Base-by-base conservation (phyloP, 2,888 invertebrate species). In the Nasonovia ribisnigri region DNA sequence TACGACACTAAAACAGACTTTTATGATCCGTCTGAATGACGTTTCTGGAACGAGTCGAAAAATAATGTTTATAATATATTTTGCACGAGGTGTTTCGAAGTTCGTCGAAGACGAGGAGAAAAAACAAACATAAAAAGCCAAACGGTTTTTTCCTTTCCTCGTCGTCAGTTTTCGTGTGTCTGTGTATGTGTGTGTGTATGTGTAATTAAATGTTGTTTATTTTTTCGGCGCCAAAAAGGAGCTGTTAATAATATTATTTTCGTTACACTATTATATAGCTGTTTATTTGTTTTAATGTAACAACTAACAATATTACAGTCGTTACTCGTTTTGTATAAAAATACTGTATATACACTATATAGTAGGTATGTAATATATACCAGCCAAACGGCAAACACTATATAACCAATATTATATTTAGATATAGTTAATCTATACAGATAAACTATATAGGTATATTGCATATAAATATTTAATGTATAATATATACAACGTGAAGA, bases 1-100 rank as follows among this genome's bases (percentile, higher is more conserved):
- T 90, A 93, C 93, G 93, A 90, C 89, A 86, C 90, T 90, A 93
- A 93, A 90, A 93, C 89, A n/a, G 90, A 93, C 93, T 93, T 93
- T 93, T 93, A 93, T 46, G 93, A 93, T 93, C 88, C 92, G 88
- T 92, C 92, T 88, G 87, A 92, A 92, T 88, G 92, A 92, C 92
- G 92, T 92, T 92, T 87, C 60, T 46, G 24, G 57, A 86, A 91
- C 54, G 46, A 67, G 46, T 26, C 89, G 48, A 84, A 90, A 90
- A 90, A 90, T 42, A 60, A 90, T 54, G 84, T 93, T 89, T 84
- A 46, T 51, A 24, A 54, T 54, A 88, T 54, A 42, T 89, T 93
- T 93, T 6, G 88, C 91, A 86, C 92, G 88, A 88, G 60, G 87
- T 51, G 92, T 92, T 86, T 92, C 57, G 86, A 92, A 86, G 57